Percentiles rank a stretch among this genome's conserved stretches.
Conservation (phyloP, 35 echinoderm and acorn worm genomes). For the Apostichopus parvimensis region DNA sequence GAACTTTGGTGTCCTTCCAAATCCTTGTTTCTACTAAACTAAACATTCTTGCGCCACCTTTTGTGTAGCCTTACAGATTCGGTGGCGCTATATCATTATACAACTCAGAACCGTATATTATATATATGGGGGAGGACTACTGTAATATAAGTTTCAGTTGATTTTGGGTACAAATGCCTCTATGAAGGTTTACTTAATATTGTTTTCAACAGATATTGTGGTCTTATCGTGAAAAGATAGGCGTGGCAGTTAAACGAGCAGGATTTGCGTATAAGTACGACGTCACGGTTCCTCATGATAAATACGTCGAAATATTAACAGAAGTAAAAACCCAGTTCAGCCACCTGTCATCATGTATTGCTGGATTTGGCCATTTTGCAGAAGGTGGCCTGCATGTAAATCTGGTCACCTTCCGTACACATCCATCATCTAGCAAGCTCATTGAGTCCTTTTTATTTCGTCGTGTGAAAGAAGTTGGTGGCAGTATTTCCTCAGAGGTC, state of each 20-base stretch:
- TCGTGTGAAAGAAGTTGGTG: constrained; percentile 49
- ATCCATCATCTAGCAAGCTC: constrained; percentile 16
- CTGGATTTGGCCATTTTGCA: constrained; percentile 83
- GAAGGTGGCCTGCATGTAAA: constrained; percentile 90
- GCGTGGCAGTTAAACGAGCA: constrained; percentile 63
- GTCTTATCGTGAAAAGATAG: constrained; percentile 68
- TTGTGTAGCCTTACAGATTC: too few relatives aligned
- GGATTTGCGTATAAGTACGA: constrained; percentile 85
- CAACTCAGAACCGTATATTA: too few relatives aligned
- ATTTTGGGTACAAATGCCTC: too few relatives aligned
- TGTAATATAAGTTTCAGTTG: too few relatives aligned
- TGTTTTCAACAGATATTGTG: constrained; percentile 68
- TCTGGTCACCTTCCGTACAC: constrained; percentile 37
- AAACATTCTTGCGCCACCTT: too few relatives aligned
- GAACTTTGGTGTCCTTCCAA: too few relatives aligned
- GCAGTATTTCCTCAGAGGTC: constrained; percentile 86
- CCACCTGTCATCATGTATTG: constrained; percentile 13
- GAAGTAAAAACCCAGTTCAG: constrained; percentile 56
- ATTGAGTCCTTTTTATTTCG: constrained; percentile 82
- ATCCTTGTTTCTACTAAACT: too few relatives aligned
- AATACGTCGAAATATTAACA: constrained; percentile 59
- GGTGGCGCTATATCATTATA: too few relatives aligned
- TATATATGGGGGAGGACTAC: too few relatives aligned
- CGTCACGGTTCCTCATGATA: constrained; percentile 63
- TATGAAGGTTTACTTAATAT: neutral